phyloP scores from a whole-genome alignment of 2,113 vertebrate species.

The Brachionichthys hirsutus region DNA sequence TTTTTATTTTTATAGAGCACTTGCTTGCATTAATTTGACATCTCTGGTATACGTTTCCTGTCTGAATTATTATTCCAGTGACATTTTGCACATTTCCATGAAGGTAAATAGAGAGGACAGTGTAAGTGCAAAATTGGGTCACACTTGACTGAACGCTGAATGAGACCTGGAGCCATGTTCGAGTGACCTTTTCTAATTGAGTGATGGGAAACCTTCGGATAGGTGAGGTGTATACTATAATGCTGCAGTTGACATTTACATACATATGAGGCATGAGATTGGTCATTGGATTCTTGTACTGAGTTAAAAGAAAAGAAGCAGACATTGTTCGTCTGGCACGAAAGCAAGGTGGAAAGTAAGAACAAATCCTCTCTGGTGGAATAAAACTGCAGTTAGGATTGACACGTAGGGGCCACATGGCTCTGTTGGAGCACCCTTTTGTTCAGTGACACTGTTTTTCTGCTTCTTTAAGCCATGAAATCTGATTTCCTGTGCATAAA shows the following conservation, averaged over 20 bases:
- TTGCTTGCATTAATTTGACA: constrained; percentile 27
- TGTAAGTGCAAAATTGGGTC: constrained; percentile 43
- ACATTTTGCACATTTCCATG: constrained; percentile 54
- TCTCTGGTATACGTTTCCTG: constrained; percentile 20
- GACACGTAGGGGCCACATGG: no score
- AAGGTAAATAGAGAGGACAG: constrained; percentile 46
- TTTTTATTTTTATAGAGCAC: constrained; percentile 27
- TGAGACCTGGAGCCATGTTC: constrained; percentile 38
- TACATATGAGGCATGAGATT: constrained; percentile 29
- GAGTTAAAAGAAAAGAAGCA: constrained; percentile 46
- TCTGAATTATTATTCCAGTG: constrained; percentile 47
- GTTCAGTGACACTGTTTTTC: no score
- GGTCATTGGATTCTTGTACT: constrained; percentile 15
- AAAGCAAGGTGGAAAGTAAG: not conserved
- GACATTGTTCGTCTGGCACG: not conserved
- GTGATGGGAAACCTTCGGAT: constrained; percentile 38
- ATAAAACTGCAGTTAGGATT: no score
- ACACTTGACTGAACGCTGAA: constrained; percentile 45
- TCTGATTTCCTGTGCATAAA: no score
- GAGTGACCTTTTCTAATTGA: constrained; percentile 75
- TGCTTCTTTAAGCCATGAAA: no score
- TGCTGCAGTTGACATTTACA: constrained; percentile 55
- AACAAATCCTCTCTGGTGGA: no score
- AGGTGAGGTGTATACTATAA: constrained; percentile 19
- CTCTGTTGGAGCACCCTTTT: no score